A percentile compares a stretch with the other conserved stretches of the same genome.
phyloP scores from a whole-genome alignment of 2,797 vertebrate genomes.

The Valencia hispanica region DNA sequence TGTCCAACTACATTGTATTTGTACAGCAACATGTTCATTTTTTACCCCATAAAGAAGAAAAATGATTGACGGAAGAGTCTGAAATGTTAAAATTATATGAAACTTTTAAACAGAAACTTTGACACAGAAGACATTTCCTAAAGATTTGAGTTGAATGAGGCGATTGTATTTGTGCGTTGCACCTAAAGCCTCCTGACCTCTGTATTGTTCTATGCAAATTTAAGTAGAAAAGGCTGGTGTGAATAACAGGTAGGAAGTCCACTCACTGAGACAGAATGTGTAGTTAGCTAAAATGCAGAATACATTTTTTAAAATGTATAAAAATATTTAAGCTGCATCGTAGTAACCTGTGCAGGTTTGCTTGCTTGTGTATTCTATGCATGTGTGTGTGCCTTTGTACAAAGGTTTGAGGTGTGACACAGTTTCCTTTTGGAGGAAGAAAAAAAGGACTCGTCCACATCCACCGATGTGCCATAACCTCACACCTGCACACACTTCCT shows the following conservation, averaged over 20 bases:
- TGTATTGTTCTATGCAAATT: not conserved
- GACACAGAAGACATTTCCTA: not conserved
- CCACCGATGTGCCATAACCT: not conserved
- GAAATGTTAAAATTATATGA: not conserved
- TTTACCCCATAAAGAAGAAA: not conserved
- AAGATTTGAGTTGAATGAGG: not conserved
- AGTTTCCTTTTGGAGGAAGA: not conserved
- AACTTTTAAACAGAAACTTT: not conserved
- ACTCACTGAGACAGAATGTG: not conserved
- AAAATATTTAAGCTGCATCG: not conserved
- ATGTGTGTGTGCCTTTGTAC: not conserved
- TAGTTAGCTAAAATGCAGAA: not conserved
- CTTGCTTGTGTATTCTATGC: not conserved
- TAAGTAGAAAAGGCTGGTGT: not conserved
- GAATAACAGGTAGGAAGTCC: not conserved
- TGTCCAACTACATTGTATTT: not conserved
- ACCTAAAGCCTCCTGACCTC: not conserved
- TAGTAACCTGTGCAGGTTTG: not conserved
- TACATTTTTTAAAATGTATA: not conserved
- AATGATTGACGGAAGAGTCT: not conserved
- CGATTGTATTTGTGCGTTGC: not conserved
- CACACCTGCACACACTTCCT: constrained; percentile 14
- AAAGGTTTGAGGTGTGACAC: too few relatives aligned
- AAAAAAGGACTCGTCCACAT: not conserved
- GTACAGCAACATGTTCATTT: not conserved